These are phyloP conservation scores for Tryphoninae sp. DNA, from an alignment of 2,888 invertebrate genomes.

Conservation along the genomic window DNA sequence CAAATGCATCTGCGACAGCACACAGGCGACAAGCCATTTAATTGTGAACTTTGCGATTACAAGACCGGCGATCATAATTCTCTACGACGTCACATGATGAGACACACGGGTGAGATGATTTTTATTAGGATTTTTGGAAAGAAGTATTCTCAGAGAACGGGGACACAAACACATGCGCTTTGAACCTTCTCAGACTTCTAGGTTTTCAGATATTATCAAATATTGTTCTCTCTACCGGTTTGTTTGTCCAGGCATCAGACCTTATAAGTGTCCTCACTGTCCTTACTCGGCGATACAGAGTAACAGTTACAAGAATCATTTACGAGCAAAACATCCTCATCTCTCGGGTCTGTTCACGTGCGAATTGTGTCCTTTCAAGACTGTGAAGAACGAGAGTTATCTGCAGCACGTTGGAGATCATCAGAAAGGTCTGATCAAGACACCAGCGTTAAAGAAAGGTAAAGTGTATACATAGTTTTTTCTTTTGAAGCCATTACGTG, in stretches of 20 bases:
- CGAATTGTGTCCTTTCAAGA: slow-evolving; percentile 83
- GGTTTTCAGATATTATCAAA: too few relatives aligned
- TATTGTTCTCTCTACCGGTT: slow-evolving; percentile 41
- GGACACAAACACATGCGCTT: too few relatives aligned
- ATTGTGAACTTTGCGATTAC: slow-evolving; percentile 87
- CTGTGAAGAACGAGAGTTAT: slow-evolving; percentile 84
- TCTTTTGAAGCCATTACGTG: neutral
- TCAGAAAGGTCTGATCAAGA: slow-evolving; percentile 81
- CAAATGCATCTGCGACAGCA: slow-evolving; percentile 89
- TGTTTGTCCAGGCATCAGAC: slow-evolving; percentile 80
- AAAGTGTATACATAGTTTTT: neutral
- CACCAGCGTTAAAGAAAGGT: slow-evolving; percentile 73
- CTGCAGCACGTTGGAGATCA: slow-evolving; percentile 83
- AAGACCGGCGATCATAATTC: slow-evolving; percentile 90
- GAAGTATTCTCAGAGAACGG: neutral
- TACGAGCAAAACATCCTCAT: slow-evolving; percentile 83
- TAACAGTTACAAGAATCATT: slow-evolving; percentile 85
- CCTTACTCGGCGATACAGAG: slow-evolving; percentile 88
- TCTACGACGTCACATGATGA: slow-evolving; percentile 85
- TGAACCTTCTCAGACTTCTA: too few relatives aligned
- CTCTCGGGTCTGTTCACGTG: slow-evolving; percentile 82
- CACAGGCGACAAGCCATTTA: slow-evolving; percentile 90
- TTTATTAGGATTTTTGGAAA: slow-evolving; percentile 8
- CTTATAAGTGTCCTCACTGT: slow-evolving; percentile 87
- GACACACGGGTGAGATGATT: slow-evolving; percentile 82